Conservation (phyloP, 2,113 vertebrate genomes). For the Acinonyx jubatus region DNA sequence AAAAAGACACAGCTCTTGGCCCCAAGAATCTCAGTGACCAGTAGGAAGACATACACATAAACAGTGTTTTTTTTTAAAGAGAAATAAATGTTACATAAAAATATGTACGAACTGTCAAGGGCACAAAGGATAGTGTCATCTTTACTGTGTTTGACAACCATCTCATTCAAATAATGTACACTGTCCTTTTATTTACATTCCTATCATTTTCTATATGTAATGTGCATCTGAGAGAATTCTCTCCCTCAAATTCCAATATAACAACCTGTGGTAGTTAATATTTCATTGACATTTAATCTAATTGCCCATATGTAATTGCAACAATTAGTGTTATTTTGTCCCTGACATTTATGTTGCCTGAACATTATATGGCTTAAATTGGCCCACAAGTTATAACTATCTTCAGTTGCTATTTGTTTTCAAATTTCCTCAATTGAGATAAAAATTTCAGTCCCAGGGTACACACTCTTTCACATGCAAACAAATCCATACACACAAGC, state of each 20-base stretch:
- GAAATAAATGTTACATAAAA: not conserved
- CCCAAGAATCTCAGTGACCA: not conserved
- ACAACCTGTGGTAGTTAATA: not conserved
- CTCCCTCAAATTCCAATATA: conserved; percentile 15
- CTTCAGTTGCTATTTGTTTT: not conserved
- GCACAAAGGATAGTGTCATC: not conserved
- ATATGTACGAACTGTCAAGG: not conserved
- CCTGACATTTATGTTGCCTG: conserved; percentile 1
- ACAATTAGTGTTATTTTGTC: not conserved
- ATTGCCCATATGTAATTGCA: not conserved
- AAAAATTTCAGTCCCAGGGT: not conserved
- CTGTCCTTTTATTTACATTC: not conserved
- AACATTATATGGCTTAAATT: not conserved
- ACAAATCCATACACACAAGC: not conserved
- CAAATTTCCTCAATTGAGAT: not conserved
- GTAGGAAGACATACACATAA: not conserved
- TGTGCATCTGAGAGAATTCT: not conserved
- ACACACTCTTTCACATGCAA: not conserved
- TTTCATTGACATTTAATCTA: conserved; percentile 42
- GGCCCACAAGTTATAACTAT: not conserved
- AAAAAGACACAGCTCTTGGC: not conserved
- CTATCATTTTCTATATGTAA: not conserved
- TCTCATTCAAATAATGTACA: not conserved
- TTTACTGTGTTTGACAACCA: not conserved
- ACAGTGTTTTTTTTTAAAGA: not conserved